A percentile compares a stretch with the other conserved stretches of the same genome.
phyloP scores from a whole-genome alignment of 2,888 invertebrate genomes.

The Nemoura dubitans region DNA sequence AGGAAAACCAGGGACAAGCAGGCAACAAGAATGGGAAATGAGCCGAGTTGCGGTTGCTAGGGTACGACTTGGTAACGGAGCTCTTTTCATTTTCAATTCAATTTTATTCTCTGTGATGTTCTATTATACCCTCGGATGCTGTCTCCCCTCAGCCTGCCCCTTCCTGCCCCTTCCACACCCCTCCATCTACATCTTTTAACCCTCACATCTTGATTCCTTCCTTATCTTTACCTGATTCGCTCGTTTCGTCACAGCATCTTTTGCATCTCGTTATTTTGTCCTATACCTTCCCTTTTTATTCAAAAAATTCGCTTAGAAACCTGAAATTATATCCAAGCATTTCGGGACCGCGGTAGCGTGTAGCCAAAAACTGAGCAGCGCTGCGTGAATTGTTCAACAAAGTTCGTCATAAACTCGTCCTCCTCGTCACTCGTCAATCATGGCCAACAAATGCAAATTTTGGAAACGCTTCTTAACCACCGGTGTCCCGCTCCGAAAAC shows the following conservation, averaged over 20 bases:
- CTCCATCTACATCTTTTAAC: conserved; percentile 9
- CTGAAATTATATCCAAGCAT: not conserved
- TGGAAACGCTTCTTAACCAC: not conserved
- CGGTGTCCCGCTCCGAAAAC: not conserved
- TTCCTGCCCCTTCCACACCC: not conserved
- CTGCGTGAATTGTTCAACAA: too few species aligned
- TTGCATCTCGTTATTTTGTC: conserved; percentile 23
- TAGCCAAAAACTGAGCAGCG: too few species aligned
- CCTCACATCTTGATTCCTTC: conserved; percentile 25
- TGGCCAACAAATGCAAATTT: not conserved
- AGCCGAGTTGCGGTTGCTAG: conserved; percentile 40
- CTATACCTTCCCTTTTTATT: not conserved
- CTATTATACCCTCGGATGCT: conserved; percentile 22
- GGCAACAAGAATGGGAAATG: conserved; percentile 41
- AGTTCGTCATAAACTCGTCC: too few species aligned
- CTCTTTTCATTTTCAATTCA: conserved; percentile 44
- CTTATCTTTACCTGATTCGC: conserved; percentile 26
- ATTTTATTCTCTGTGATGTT: conserved; percentile 39
- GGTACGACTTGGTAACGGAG: conserved; percentile 40
- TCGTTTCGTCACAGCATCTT: conserved; percentile 17
- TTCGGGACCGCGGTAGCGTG: not conserved
- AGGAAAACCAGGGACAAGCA: conserved; percentile 22
- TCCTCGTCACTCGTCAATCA: not conserved
- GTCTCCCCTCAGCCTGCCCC: not conserved
- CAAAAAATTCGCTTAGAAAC: not conserved